Conservation (phyloP, 1,140 invertebrate species). For the Aphaenogaster floridana region DNA sequence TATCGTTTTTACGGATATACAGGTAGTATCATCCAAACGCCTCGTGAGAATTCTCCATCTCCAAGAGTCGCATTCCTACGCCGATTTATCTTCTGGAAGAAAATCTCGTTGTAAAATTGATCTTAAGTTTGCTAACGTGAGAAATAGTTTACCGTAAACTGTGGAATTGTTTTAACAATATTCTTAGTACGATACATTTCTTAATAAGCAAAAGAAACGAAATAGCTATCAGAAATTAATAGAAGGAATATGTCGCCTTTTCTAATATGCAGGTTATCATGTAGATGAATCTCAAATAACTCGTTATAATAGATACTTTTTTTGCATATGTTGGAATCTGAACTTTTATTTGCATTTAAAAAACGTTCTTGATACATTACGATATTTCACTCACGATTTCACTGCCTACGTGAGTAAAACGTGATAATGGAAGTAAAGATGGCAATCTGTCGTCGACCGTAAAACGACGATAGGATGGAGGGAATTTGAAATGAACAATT, state of each 20-base stretch:
- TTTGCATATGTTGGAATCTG: neutral
- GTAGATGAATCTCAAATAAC: neutral
- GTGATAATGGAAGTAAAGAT: conserved; percentile 74
- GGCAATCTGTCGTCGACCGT: conserved; percentile 71
- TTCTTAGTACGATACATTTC: neutral
- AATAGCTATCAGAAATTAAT: neutral
- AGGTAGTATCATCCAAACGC: conserved; percentile 56
- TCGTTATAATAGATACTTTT: neutral
- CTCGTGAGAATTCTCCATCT: conserved; percentile 12
- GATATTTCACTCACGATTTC: conserved; percentile 74
- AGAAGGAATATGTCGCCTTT: neutral
- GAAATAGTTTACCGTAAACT: neutral
- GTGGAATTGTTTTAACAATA: conserved; percentile 8
- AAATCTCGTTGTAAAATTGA: conserved; percentile 16
- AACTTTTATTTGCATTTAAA: conserved; percentile 76
- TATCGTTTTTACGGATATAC: conserved; percentile 65
- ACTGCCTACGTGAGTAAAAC: conserved; percentile 58
- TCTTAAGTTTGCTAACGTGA: neutral
- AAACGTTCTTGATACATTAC: conserved; percentile 61
- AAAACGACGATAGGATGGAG: conserved; percentile 2
- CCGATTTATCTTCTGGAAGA: conserved; percentile 23
- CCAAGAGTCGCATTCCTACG: conserved; percentile 38
- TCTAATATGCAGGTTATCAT: neutral
- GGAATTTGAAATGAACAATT: conserved; percentile 53
- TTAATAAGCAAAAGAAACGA: neutral